Conservation (phyloP, 2,113 vertebrate species). For the Mirza zaza region DNA sequence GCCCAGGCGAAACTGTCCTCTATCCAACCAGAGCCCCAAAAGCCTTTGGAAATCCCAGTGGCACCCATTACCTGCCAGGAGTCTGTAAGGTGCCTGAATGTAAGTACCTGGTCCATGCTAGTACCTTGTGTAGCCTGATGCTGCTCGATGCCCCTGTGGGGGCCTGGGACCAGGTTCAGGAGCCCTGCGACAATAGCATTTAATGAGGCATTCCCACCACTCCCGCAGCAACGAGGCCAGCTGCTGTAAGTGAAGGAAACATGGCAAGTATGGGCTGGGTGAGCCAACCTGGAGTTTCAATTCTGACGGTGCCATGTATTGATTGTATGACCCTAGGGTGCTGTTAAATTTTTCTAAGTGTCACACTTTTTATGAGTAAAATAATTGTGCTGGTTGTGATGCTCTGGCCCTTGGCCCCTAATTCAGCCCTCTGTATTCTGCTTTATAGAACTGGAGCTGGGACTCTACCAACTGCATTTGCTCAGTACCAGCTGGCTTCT, state of each 20-base stretch:
- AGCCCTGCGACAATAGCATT: not conserved
- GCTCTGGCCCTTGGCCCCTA: not conserved
- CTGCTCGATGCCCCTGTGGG: not conserved
- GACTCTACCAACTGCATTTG: not conserved
- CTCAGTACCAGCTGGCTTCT: not conserved
- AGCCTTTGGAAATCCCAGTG: not conserved
- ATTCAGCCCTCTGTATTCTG: not conserved
- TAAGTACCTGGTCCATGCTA: not conserved
- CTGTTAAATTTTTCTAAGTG: not conserved
- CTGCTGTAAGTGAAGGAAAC: not conserved
- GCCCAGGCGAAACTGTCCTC: not conserved
- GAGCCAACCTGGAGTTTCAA: not conserved
- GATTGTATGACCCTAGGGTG: not conserved
- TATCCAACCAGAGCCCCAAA: not conserved
- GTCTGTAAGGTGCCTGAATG: not conserved
- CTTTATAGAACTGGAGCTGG: not conserved
- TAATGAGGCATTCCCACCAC: not conserved
- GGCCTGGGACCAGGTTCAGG: not conserved
- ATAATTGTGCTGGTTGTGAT: not conserved
- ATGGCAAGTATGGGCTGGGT: too few species aligned
- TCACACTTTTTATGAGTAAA: not conserved
- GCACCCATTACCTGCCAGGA: not conserved
- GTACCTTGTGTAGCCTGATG: not conserved
- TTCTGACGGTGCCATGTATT: not conserved
- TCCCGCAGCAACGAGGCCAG: not conserved